Evolutionary conservation across 53 echinoderm and acorn worm genomes (phyloP).

Genomic region (Arbacia lixula): DNA sequence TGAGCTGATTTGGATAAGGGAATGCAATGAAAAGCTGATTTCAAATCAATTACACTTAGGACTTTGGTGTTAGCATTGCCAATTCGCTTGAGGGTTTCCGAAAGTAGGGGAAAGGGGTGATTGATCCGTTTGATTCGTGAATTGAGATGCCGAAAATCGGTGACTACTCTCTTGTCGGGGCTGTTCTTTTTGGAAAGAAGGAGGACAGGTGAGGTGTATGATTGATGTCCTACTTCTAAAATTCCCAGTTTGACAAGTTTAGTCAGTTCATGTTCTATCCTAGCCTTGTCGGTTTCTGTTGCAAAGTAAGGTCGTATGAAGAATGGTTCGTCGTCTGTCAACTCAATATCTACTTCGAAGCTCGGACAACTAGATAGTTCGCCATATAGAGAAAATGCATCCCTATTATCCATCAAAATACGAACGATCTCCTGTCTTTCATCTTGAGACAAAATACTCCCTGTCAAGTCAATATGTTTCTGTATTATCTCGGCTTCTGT

Average conservation of each 20-base stretch:
- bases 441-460: neutral
- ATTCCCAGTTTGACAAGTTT: constrained; percentile 65
- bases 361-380: constrained; percentile 57
- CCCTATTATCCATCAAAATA: constrained; percentile 43
- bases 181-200: constrained; percentile 56
- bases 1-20: constrained; percentile 47
- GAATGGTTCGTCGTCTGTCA: constrained; percentile 56
- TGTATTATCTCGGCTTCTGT: constrained; percentile 24
- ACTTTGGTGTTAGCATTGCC: constrained; percentile 58
- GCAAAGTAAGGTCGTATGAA: constrained; percentile 62
- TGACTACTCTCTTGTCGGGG: constrained; percentile 62
- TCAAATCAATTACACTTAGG: constrained; percentile 56
- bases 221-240: constrained; percentile 54
- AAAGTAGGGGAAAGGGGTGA: constrained; percentile 59
- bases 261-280: constrained; percentile 41
- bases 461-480: constrained; percentile 32
- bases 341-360: constrained; percentile 57
- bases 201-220: constrained; percentile 67
- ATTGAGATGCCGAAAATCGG: constrained; percentile 65
- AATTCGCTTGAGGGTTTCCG: constrained; percentile 54
- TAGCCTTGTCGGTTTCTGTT: constrained; percentile 43
- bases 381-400: constrained; percentile 60
- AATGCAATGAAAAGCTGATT: constrained; percentile 58
- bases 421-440: constrained; percentile 23
- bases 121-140: constrained; percentile 46